phyloP scores from a whole-genome alignment of 2,113 vertebrate genomes.

The Lagopus leucura region DNA sequence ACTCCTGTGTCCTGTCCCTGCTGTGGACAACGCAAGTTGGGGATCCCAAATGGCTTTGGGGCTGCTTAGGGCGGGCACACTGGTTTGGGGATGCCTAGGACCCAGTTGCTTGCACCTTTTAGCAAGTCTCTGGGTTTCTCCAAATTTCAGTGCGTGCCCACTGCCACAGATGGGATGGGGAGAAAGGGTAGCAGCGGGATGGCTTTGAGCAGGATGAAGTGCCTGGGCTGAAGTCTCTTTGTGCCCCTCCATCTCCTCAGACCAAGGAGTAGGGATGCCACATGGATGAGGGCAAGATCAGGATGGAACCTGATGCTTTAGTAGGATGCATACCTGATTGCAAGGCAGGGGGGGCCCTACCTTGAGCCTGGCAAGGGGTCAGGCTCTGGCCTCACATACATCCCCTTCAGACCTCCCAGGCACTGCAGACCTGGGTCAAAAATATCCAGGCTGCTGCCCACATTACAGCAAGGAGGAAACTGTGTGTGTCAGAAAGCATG shows the following conservation, averaged over 20 bases:
- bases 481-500: neutral
- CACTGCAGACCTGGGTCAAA: neutral
- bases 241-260: neutral
- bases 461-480: neutral
- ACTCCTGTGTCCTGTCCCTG: neutral
- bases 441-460: neutral
- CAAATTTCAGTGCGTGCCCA: neutral
- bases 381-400: neutral
- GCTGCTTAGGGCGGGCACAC: neutral
- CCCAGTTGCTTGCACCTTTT: neutral
- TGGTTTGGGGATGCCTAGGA: neutral
- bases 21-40: neutral
- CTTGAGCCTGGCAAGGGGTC: neutral
- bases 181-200: too few relatives aligned
- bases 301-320: neutral
- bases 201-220: neutral
- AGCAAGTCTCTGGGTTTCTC: neutral
- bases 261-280: neutral
- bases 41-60: neutral
- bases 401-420: neutral
- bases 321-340: neutral
- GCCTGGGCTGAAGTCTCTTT: neutral
- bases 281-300: neutral
- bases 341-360: neutral
- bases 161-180: too few relatives aligned